A percentile compares a stretch with the other conserved stretches of the same genome.
phyloP scores from a whole-genome alignment of 2,113 vertebrate genomes.

The Neolamprologus cancellatus region DNA sequence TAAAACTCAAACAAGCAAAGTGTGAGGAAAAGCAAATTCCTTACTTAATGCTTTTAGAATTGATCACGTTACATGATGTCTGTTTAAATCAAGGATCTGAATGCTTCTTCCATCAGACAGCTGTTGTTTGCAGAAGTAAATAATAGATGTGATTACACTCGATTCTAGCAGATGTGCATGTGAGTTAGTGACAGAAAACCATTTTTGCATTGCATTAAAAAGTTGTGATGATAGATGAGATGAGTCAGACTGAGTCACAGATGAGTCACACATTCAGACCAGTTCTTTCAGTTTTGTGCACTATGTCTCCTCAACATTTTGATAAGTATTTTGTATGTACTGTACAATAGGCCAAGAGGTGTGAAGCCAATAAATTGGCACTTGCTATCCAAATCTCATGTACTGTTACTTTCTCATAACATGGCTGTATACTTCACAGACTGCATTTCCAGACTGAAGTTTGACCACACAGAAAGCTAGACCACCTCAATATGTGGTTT shows the following conservation, averaged over 20 bases:
- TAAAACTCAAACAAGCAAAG: neutral
- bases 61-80: neutral
- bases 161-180: neutral
- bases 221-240: neutral
- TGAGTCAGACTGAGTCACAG: neutral
- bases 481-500: neutral
- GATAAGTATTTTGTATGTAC: neutral
- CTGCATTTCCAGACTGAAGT: neutral
- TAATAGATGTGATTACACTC: neutral
- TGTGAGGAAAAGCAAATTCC: neutral
- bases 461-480: neutral
- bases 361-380: neutral
- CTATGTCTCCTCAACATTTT: neutral
- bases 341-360: neutral
- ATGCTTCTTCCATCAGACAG: neutral
- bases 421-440: neutral
- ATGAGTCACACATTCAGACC: neutral
- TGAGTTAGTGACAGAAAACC: neutral
- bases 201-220: neutral
- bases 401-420: neutral
- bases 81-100: neutral
- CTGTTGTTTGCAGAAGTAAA: neutral
- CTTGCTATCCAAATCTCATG: neutral
- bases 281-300: neutral
- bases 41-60: neutral